Base-by-base conservation (phyloP, 2,113 vertebrate species). In the Calypte anna region DNA sequence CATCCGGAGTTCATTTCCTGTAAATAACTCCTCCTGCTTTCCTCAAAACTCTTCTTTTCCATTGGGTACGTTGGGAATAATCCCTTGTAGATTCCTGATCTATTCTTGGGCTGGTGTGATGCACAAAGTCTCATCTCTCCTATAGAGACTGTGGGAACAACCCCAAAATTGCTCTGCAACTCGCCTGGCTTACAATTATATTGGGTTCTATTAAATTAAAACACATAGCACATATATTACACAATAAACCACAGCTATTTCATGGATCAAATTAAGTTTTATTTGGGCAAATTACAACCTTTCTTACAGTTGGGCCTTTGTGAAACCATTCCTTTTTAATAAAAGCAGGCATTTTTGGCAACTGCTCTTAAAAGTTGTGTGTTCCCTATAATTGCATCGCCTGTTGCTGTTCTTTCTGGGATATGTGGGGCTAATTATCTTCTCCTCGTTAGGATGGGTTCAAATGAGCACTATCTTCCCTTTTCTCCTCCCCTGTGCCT, bases 201-300 rank as follows among this genome's bases (percentile, higher is more conserved):
- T 97, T 98, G 97, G 98, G 98, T 98, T 98, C 97, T 97, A 96
- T 98, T 98, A 98, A 98, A 98, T 97, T 97, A 98, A 98, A 98
- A 97, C 96, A 96, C 98, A 97, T 97, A 98, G 98, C 97, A 97
- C 97, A 97, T 98, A 96, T 96, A 98, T 99, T 98, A 98, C 98
- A 98, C 98, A 98, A 98, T 98, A 98, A 98, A 98, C 98, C 98
- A 96, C 98, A 98, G 98, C 97, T 98, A 98, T 98, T 98, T 98
- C 98, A 98, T 98, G 98, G 98, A 98, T 98, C 98, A 98, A 98
- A 99, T 98, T 99, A 99, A 98, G 98, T 97, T 96, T 97, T 97
- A 98, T 98, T 98, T 98, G 98, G 98, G 98, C 97, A 98, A 98
- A 98, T 98, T 98, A 98, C 98, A 98, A 98, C 98, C 97, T 98